A percentile compares a stretch with the other conserved stretches of the same genome.
Evolutionary conservation across 2,797 vertebrate genomes (phyloP).

Genomic region (Aulostomus chinensis): DNA sequence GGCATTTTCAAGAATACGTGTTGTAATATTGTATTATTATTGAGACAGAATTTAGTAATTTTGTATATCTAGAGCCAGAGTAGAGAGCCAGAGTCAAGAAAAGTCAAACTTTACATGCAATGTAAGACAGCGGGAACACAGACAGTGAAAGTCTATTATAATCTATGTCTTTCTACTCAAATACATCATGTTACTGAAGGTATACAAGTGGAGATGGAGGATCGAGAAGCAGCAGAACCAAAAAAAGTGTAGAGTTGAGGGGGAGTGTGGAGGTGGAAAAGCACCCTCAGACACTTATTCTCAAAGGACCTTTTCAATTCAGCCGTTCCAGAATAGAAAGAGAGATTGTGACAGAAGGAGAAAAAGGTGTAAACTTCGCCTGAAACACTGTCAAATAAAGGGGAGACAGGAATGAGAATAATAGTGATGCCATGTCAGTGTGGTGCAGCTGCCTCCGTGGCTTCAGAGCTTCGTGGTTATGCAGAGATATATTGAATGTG

Average conservation of each 20-base stretch:
- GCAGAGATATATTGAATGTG: constrained; percentile 34
- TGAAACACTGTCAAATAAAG: constrained; percentile 65
- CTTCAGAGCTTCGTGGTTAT: constrained; percentile 48
- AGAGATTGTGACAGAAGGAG: constrained; percentile 36
- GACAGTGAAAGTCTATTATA: too few species aligned
- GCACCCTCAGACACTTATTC: constrained; percentile 20
- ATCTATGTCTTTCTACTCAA: too few species aligned
- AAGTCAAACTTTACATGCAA: too few species aligned
- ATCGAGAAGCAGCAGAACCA: too few species aligned
- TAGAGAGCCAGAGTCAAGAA: too few species aligned
- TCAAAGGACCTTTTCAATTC: constrained; percentile 59
- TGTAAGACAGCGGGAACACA: too few species aligned
- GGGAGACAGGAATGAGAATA: constrained; percentile 51
- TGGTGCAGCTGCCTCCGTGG: constrained; percentile 43
- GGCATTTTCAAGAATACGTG: too few species aligned
- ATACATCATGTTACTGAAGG: too few species aligned
- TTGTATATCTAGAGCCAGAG: too few species aligned
- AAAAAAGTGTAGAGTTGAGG: not conserved
- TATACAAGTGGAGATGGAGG: too few species aligned
- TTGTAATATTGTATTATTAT: too few species aligned
- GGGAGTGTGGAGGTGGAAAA: constrained; percentile 14
- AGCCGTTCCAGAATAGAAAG: constrained; percentile 43
- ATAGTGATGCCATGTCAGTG: constrained; percentile 70
- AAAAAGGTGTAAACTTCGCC: constrained; percentile 39
- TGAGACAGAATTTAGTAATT: too few species aligned